Evolutionary conservation across 2,113 vertebrate species (phyloP).

Genomic region (Eurystomus gularis): DNA sequence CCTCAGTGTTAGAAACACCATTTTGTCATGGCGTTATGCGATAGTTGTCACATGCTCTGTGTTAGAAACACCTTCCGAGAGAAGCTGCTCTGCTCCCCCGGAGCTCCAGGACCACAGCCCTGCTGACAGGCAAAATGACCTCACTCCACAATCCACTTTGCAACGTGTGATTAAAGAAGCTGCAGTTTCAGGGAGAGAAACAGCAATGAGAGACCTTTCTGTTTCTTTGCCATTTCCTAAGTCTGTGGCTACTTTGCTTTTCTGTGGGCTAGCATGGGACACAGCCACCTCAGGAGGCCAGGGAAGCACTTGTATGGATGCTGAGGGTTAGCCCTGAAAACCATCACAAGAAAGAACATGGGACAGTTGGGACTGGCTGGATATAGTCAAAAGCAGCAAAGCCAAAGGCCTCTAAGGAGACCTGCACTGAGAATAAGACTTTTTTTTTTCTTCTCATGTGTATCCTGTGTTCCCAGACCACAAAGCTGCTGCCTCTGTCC

Average conservation of each 20-base stretch:
- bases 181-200: background rate
- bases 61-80: background rate
- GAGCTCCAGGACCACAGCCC: background rate
- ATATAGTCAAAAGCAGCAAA: background rate
- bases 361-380: background rate
- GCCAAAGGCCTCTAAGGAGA: background rate
- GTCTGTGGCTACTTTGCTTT: background rate
- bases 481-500: background rate
- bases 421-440: background rate
- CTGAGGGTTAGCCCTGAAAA: background rate
- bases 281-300: background rate
- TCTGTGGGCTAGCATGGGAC: background rate
- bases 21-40: background rate
- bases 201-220: background rate
- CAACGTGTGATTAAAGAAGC: background rate
- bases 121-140: accelerated
- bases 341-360: accelerated
- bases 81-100: background rate
- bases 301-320: background rate
- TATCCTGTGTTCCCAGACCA: background rate
- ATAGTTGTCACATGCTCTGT: background rate
- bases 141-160: accelerated
- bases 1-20: background rate
- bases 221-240: background rate
- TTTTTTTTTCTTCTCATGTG: background rate